Evolutionary conservation across 1,140 invertebrate genomes (phyloP), one percentile per base, ranked within the genome.

Genomic region (Platyscapa corneri): DNA sequence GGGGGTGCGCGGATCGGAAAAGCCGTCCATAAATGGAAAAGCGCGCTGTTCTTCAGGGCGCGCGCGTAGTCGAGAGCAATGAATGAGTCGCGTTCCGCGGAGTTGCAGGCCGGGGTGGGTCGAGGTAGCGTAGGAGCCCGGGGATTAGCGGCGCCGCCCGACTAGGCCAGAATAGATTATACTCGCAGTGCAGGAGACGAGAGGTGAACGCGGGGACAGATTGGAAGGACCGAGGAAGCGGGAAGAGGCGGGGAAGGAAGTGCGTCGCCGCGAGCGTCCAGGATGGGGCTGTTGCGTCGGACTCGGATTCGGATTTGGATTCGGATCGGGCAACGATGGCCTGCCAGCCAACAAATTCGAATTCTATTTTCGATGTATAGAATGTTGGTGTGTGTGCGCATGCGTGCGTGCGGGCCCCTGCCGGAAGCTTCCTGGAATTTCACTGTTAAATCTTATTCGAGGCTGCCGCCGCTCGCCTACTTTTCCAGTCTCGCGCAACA

Each of bases 101-200:
- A n/a, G n/a, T n/a, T n/a, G n/a, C n/a, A n/a, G n/a, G n/a, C n/a
- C n/a, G n/a, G n/a, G n/a, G n/a, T n/a, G n/a, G n/a, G n/a, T n/a
- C n/a, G 27, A 65, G 64, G 64, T 30, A 65, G n/a, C 64, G 64
- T 3, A n/a, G 64, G 27, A n/a, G 14, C 27, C 64, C 27, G 64
- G 49, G 18, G 12, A n/a, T n/a, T 53, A 53, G 8, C 49, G 42
- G 12, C 5, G 49, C 16, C 18, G 49, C 8, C 12, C 18, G 49
- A 53, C 49, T 34, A 23, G 67, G 67, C 67, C 34, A 39, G 67
- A 72, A 72, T 67, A 67, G 64, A 67, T 67, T 67, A 67, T 67
- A 67, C 30, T 30, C 12, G 64, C n/a, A 67, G 64, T 67, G 64
- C 64, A 74, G 20, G 72, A 27, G 37, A 42, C 23, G 18, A 75